Evolutionary conservation across 2,797 vertebrate genomes (phyloP).

Genomic region (Clamator glandarius): DNA sequence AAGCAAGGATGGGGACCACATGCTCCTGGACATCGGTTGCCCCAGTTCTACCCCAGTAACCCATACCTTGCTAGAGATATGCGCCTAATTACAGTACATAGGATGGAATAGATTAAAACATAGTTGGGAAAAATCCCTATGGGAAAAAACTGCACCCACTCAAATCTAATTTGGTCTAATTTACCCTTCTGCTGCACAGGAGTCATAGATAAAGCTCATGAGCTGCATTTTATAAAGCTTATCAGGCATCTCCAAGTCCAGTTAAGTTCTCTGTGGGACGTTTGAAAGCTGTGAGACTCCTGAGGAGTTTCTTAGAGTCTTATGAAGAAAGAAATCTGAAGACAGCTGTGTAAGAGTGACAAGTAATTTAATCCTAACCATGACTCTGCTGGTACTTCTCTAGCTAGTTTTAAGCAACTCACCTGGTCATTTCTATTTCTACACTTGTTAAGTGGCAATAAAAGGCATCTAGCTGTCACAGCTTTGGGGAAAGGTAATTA

Average conservation of each 20-base stretch:
- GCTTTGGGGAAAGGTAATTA: background rate
- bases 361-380: background rate
- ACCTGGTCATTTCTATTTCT: background rate
- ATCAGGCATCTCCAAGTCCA: background rate
- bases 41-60: background rate
- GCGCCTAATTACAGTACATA: background rate
- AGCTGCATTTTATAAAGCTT: background rate
- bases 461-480: background rate
- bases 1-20: background rate
- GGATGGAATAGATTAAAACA: background rate
- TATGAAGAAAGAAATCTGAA: background rate
- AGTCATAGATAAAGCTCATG: background rate
- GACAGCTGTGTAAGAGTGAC: background rate
- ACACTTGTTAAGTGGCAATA: background rate
- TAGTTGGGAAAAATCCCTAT: background rate
- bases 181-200: background rate
- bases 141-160: background rate
- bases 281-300: background rate
- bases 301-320: background rate
- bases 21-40: background rate
- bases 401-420: background rate
- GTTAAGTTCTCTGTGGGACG: background rate
- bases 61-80: background rate
- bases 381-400: background rate
- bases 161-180: background rate